These are phyloP conservation scores for Torymus auratus DNA, from an alignment of 2,888 invertebrate genomes.

Conservation along the genomic window DNA sequence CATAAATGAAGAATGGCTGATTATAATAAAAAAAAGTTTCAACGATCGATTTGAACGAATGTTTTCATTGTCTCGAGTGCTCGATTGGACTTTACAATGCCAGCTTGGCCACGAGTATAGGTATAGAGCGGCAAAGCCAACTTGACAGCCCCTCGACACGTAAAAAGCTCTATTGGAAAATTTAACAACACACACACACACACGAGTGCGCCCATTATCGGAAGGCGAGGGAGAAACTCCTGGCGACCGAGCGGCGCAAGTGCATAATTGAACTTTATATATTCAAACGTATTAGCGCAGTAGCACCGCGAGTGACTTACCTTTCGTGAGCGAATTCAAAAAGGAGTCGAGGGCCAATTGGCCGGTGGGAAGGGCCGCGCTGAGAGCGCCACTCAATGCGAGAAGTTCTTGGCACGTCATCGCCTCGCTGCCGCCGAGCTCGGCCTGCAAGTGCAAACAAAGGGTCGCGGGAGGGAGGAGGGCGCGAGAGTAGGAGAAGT, in stretches of 20 bases:
- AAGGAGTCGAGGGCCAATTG: slow-evolving; percentile 90
- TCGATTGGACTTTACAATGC: too few species aligned
- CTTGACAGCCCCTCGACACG: too few species aligned
- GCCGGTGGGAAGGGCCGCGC: slow-evolving; percentile 93
- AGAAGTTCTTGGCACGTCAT: slow-evolving; percentile 94
- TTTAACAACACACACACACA: slow-evolving; percentile 6
- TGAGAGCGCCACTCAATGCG: slow-evolving; percentile 93
- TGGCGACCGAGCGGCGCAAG: too few species aligned
- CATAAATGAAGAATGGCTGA: too few species aligned
- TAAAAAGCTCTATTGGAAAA: slow-evolving; percentile 8
- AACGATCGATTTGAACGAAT: too few species aligned
- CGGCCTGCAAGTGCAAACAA: slow-evolving; percentile 69
- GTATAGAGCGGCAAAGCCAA: too few species aligned
- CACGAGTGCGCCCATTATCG: neutral
- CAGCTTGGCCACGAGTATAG: too few species aligned
- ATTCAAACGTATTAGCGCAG: too few species aligned
- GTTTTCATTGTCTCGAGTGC: too few species aligned
- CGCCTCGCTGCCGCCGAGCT: slow-evolving; percentile 81
- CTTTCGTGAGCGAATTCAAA: slow-evolving; percentile 88
- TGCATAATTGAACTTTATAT: too few species aligned
- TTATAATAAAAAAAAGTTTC: too few species aligned
- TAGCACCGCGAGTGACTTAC: slow-evolving; percentile 72
- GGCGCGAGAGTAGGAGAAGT: neutral
- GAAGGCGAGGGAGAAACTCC: too few species aligned
- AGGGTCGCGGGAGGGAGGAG: slow-evolving; percentile 14